Conservation (phyloP, 2,888 invertebrate genomes). For the Cotesia congregata region DNA sequence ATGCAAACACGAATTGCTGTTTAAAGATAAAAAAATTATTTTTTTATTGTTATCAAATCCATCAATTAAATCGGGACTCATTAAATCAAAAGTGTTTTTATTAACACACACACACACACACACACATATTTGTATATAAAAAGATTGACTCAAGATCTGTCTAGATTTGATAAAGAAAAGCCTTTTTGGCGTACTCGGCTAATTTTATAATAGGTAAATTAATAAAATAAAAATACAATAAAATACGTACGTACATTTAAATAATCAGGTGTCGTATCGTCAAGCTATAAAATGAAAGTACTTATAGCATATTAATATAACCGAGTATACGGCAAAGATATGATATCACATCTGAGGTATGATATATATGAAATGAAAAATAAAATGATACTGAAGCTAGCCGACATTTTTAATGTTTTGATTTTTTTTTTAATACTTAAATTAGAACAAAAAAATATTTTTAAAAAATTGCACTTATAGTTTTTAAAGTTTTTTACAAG, state of each 20-base stretch:
- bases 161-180: conserved; percentile 25
- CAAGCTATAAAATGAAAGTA: conserved; percentile 21
- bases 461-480: too few species aligned
- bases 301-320: conserved; percentile 12
- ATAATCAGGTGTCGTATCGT: conserved; percentile 36
- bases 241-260: conserved; percentile 36
- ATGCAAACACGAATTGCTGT: background rate
- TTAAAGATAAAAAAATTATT: background rate
- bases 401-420: too few species aligned
- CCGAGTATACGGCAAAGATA: background rate
- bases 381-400: too few species aligned
- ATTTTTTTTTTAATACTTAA: too few species aligned
- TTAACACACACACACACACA: background rate
- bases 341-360: background rate
- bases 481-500: too few species aligned
- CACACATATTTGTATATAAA: background rate
- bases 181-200: conserved; percentile 54
- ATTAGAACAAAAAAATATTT: too few species aligned
- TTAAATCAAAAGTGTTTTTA: background rate
- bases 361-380: conserved; percentile 13
- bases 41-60: background rate
- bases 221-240: conserved; percentile 29
- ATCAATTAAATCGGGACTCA: background rate
- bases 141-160: background rate
- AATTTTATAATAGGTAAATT: conserved; percentile 43